Evolutionary conservation across 2,888 invertebrate genomes (phyloP).

Genomic region (Pterostichus niger): DNA sequence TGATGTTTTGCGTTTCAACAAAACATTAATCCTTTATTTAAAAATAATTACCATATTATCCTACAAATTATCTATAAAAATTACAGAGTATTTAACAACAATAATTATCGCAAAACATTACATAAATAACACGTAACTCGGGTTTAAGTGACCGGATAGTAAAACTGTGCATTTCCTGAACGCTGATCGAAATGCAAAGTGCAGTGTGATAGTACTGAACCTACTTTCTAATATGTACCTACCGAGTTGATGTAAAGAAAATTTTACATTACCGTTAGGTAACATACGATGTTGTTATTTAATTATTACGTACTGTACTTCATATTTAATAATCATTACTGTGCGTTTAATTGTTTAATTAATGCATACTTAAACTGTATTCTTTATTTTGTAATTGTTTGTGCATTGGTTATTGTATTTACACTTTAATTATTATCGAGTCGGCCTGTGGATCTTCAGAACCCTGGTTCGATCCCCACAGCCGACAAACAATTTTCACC

Average conservation of each 20-base stretch:
- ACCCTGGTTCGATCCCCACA: too few relatives aligned
- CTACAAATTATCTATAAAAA: too few relatives aligned
- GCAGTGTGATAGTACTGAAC: not conserved
- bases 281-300: conserved; percentile 16
- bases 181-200: conserved; percentile 22
- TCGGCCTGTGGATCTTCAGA: too few relatives aligned
- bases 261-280: conserved; percentile 15
- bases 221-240: conserved; percentile 25
- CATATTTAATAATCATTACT: conserved; percentile 14
- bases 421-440: too few relatives aligned
- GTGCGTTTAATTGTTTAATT: not conserved
- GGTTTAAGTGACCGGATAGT: not conserved
- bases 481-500: too few relatives aligned
- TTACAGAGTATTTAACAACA: not conserved
- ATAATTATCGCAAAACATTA: not conserved
- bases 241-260: not conserved
- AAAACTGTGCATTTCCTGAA: conserved; percentile 27
- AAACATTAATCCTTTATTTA: too few relatives aligned
- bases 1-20: too few relatives aligned
- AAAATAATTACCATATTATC: too few relatives aligned
- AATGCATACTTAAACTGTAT: conserved; percentile 14
- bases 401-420: too few relatives aligned
- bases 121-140: not conserved
- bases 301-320: conserved; percentile 37
- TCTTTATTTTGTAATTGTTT: conserved; percentile 3